Evolutionary conservation across 2,888 invertebrate species (phyloP), one percentile per base, ranked within the genome.

Genomic region (Aporophyla nigra): DNA sequence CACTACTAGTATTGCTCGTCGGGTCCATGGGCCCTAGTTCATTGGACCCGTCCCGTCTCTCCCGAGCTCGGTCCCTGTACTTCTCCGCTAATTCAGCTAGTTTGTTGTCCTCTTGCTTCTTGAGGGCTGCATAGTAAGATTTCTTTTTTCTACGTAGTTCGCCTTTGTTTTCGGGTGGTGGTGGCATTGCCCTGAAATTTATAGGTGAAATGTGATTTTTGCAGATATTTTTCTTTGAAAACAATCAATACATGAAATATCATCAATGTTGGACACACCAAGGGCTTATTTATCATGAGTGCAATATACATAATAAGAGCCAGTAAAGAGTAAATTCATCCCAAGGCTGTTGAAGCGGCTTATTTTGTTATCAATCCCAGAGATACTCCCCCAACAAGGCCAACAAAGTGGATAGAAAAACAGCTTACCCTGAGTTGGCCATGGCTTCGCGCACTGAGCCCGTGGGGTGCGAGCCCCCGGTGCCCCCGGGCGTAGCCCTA

Each of bases 101-200:
- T 93, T 99, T 99, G 88, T 98, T 99, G 90, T 99, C 99, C 92
- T 99, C 99, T 91, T 99, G 99, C 90, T 99, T 99, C 90, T 99
- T 99, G 12, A 99, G 94, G 97, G 97, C 99, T 0, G 99, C 99
- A 96, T 99, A 99, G 91, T 98, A 99, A 78, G 98, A 99, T 91
- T 99, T 99, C 94, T 99, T 99, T 92, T 99, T 99, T 76, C 98
- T 97, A 67, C 99, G 97, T 33, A 98, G 97, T 91, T 99, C 99
- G 82, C 98, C 98, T 88, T 98, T 98, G 89, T 98, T 98, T 90
- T 98, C 98, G 71, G 97, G 94, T 27, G 97, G 97, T 16, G 97
- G 96, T 43, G 95, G 95, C 95, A 97, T 97, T 33, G 95, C 92
- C 43, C 96, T 97, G 78, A 14, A 92, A 90, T 33, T 40, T 65